These are phyloP conservation scores for Ciconia nigra DNA, from an alignment of 2,797 vertebrate genomes.

Conservation along the genomic window DNA sequence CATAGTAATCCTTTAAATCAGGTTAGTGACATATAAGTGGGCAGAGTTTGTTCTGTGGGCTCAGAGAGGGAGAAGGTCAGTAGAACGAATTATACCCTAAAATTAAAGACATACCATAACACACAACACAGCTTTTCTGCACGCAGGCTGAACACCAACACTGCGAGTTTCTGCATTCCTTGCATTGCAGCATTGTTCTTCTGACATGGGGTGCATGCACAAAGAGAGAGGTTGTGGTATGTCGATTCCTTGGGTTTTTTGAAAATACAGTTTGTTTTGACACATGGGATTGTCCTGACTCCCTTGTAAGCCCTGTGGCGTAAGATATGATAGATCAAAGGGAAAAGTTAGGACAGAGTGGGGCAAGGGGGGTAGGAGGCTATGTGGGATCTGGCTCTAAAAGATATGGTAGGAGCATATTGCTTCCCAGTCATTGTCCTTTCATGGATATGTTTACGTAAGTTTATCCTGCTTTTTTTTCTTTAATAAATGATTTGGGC, in stretches of 20 bases:
- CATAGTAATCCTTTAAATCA: not conserved
- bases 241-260: fast-evolving
- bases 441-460: not conserved
- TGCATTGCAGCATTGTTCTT: not conserved
- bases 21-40: not conserved
- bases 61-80: not conserved
- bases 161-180: not conserved
- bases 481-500: not conserved
- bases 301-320: not conserved
- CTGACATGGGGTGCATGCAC: not conserved
- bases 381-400: not conserved
- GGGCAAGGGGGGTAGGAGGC: not conserved
- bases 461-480: not conserved
- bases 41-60: not conserved
- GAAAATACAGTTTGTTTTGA: slow-evolving; percentile 16
- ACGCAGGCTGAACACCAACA: fast-evolving
- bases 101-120: not conserved
- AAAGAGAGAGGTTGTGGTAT: not conserved
- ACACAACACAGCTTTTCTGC: not conserved
- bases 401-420: not conserved
- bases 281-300: not conserved
- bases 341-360: not conserved
- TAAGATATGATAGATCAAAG: not conserved
- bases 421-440: not conserved
- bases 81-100: not conserved